A percentile compares a stretch with the other conserved stretches of the same genome.
phyloP scores from a whole-genome alignment of 1,140 invertebrate species.

The Drosophila lowei region DNA sequence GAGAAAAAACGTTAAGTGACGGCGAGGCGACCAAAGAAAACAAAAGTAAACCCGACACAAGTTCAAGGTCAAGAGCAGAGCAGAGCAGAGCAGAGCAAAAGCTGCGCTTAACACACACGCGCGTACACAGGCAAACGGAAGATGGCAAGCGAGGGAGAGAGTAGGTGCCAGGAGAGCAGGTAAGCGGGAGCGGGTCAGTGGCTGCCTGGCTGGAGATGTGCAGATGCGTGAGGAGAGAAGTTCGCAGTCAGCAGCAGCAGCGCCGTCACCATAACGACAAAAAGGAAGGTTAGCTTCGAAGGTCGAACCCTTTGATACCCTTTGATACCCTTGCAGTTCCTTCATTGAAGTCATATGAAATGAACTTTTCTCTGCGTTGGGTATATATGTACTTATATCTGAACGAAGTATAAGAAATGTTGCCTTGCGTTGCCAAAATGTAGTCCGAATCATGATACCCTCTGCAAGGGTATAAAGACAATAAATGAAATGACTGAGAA shows the following conservation, averaged over 20 bases:
- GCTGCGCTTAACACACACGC: constrained; percentile 37
- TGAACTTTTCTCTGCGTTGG: no score
- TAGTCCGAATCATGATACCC: no score
- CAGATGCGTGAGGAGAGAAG: constrained; percentile 41
- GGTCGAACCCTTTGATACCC: no score
- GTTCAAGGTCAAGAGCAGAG: constrained; percentile 79
- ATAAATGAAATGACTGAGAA: constrained; percentile 1
- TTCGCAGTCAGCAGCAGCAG: constrained; percentile 21
- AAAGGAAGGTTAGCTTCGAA: background rate
- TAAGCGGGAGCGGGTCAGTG: constrained; percentile 10
- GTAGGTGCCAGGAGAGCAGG: constrained; percentile 1
- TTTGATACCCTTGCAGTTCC: no score
- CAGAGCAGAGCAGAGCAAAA: constrained; percentile 23
- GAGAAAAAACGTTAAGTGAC: constrained; percentile 43
- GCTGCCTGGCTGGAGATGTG: constrained; percentile 32
- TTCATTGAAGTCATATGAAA: no score
- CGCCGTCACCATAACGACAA: constrained; percentile 10
- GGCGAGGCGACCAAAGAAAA: constrained; percentile 68
- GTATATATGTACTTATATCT: no score
- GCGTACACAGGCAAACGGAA: constrained; percentile 25
- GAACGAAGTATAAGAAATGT: no score
- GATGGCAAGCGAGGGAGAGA: constrained; percentile 19
- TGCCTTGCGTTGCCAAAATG: no score
- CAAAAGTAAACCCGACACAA: constrained; percentile 78
- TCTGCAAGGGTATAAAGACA: constrained; percentile 5